phyloP scores from a whole-genome alignment of 2,797 vertebrate genomes.

The Onychomys leucogaster region DNA sequence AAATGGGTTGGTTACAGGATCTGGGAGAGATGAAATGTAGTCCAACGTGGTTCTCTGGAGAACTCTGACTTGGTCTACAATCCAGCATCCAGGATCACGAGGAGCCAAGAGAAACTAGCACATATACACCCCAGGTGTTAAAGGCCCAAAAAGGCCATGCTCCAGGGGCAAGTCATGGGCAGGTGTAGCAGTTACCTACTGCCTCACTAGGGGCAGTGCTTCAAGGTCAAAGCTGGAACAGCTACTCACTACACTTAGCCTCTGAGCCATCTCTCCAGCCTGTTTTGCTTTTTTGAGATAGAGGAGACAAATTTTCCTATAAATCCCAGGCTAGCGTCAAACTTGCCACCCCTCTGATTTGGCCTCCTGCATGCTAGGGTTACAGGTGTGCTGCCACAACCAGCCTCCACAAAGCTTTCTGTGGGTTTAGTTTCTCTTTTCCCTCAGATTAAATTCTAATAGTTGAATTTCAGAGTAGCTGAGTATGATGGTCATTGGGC shows the following conservation, averaged over 20 bases:
- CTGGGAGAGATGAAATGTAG: too few species aligned
- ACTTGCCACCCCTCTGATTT: neutral
- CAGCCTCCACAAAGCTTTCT: neutral
- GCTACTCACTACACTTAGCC: neutral
- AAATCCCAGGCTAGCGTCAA: neutral
- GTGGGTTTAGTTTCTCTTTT: slow-evolving; percentile 18
- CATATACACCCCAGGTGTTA: too few species aligned
- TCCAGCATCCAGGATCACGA: too few species aligned
- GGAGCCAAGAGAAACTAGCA: too few species aligned
- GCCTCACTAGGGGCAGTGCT: too few species aligned
- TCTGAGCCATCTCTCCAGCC: neutral
- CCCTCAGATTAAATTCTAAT: neutral
- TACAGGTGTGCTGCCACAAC: neutral
- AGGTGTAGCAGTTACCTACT: too few species aligned
- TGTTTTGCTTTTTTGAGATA: neutral
- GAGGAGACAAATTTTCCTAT: neutral
- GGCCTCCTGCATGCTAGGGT: neutral
- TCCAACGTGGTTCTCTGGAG: too few species aligned
- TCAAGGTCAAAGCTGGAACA: too few species aligned
- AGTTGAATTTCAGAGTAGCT: neutral
- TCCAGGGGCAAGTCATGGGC: too few species aligned
- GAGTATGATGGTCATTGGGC: neutral
- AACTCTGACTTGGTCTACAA: too few species aligned
- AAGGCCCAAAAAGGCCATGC: too few species aligned
- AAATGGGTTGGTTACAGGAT: too few species aligned